Percentiles rank a stretch among this genome's conserved stretches.
Evolutionary conservation across 2,888 invertebrate species (phyloP).

Genomic region (Lycia hirtaria): DNA sequence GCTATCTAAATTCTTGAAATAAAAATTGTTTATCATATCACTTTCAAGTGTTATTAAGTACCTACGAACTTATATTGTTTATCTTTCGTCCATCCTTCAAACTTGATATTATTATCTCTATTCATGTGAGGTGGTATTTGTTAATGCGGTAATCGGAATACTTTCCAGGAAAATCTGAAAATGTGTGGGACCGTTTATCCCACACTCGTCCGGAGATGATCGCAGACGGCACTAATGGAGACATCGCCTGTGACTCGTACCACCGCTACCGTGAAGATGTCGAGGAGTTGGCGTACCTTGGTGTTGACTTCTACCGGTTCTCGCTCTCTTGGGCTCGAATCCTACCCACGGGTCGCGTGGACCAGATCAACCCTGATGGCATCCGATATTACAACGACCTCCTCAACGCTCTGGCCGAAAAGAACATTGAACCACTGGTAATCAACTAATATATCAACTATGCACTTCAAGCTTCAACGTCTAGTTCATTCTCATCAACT

Average conservation of each 20-base stretch:
- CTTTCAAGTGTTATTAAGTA: slow-evolving; percentile 21
- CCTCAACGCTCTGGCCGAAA: slow-evolving; percentile 86
- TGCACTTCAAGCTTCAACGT: neutral
- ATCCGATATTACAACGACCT: slow-evolving; percentile 88
- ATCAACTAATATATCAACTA: neutral
- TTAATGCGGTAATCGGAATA: slow-evolving; percentile 3
- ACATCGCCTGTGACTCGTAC: slow-evolving; percentile 89
- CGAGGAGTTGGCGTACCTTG: slow-evolving; percentile 75
- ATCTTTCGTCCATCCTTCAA: slow-evolving; percentile 29
- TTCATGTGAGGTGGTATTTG: slow-evolving; percentile 28
- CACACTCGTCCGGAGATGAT: slow-evolving; percentile 86
- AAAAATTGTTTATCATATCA: slow-evolving; percentile 19
- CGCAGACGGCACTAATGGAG: slow-evolving; percentile 86
- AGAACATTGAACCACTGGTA: slow-evolving; percentile 86
- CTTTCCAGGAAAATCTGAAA: slow-evolving; percentile 86
- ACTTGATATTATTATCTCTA: slow-evolving; percentile 21
- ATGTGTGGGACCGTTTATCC: slow-evolving; percentile 86
- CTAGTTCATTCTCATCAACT: neutral
- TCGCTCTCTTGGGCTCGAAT: slow-evolving; percentile 88
- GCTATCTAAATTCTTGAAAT: slow-evolving; percentile 13
- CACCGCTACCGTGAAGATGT: slow-evolving; percentile 87
- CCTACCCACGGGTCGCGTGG: slow-evolving; percentile 85
- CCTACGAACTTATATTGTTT: slow-evolving; percentile 26
- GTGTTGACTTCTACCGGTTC: slow-evolving; percentile 85
- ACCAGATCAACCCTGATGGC: slow-evolving; percentile 85